Evolutionary conservation across 2,797 vertebrate genomes (phyloP).

Genomic region (Epinephelus malabaricus): DNA sequence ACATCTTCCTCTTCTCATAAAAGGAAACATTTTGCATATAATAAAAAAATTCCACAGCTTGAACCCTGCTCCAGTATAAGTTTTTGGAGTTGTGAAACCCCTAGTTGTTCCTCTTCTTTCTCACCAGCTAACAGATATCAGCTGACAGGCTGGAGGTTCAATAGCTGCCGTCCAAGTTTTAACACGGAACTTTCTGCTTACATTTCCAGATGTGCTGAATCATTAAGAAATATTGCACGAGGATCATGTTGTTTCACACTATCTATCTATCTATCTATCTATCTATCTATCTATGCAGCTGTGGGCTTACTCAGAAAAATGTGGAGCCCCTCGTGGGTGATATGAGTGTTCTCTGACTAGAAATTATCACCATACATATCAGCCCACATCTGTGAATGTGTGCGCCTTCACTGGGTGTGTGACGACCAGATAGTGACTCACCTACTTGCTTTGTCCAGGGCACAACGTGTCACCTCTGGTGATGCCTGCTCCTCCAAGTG

Average conservation of each 20-base stretch:
- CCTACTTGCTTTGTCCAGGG: constrained; percentile 27
- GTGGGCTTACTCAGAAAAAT: not conserved
- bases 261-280: not conserved
- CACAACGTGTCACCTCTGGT: not conserved
- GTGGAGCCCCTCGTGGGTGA: not conserved
- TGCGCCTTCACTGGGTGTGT: constrained; percentile 23
- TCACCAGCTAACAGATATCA: constrained; percentile 21
- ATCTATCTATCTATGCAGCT: not conserved
- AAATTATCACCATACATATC: not conserved
- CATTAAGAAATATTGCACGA: not conserved
- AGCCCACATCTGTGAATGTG: not conserved
- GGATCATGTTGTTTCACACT: not conserved
- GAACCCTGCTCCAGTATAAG: not conserved
- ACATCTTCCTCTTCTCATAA: not conserved
- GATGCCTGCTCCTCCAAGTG: not conserved
- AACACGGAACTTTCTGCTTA: not conserved
- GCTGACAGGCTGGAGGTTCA: constrained; percentile 17
- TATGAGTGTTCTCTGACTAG: not conserved
- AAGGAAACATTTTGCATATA: not conserved
- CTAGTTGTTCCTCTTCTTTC: constrained; percentile 49
- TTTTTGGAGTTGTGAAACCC: constrained; percentile 48
- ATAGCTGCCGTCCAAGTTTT: not conserved
- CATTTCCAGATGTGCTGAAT: not conserved
- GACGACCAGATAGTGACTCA: constrained; percentile 34
- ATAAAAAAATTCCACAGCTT: not conserved